phyloP scores from a whole-genome alignment of 2,888 invertebrate genomes.

The Brachyopa scutellaris region DNA sequence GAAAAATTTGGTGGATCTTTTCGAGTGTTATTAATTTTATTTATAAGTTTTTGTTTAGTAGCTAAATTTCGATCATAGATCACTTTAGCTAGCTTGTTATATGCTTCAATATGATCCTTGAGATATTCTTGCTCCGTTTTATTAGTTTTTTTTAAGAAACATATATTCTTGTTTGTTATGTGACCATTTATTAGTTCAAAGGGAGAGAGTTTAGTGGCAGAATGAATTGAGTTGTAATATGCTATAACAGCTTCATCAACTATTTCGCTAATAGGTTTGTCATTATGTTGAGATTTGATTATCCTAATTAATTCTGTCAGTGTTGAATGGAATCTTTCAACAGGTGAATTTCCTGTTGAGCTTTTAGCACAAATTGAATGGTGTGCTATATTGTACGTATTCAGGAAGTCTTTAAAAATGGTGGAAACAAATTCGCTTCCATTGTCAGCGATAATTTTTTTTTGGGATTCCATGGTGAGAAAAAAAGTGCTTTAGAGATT shows the following conservation, averaged over 20 bases:
- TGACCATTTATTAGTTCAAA: conserved; percentile 10
- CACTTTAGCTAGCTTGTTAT: background rate
- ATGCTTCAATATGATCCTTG: background rate
- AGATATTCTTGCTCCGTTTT: conserved; percentile 14
- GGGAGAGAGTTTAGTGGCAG: background rate
- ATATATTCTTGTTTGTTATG: no score
- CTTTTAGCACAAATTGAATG: conserved; percentile 30
- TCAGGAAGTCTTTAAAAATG: conserved; percentile 26
- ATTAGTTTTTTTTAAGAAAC: background rate
- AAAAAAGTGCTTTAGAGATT: background rate
- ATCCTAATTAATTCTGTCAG: conserved; percentile 41
- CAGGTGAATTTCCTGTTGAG: conserved; percentile 40
- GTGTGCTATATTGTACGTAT: conserved; percentile 20
- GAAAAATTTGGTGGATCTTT: background rate
- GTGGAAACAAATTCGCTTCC: conserved; percentile 28
- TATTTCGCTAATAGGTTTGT: conserved; percentile 27
- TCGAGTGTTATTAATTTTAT: conserved; percentile 9
- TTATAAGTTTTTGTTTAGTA: no score
- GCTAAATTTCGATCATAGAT: conserved; percentile 1
- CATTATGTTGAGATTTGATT: conserved; percentile 5
- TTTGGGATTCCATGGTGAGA: background rate
- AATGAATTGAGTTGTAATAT: conserved; percentile 3
- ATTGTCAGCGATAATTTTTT: background rate
- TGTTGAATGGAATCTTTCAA: conserved; percentile 55
- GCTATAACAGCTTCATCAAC: conserved; percentile 11